Conservation (phyloP, 2,888 invertebrate genomes). For the Drosophila buzzatii region DNA sequence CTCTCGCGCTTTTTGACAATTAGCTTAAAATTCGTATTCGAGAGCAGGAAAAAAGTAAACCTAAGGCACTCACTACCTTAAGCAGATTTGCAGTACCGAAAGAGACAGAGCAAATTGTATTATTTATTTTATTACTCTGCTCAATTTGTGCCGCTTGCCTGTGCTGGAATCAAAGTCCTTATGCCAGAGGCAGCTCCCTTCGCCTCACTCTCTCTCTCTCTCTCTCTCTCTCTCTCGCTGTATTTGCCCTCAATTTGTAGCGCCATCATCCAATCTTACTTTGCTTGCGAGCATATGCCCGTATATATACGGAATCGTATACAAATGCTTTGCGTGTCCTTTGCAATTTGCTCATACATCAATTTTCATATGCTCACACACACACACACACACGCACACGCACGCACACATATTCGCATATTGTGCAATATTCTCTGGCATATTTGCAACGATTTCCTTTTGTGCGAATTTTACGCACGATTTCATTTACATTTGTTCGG, state of each 20-base stretch:
- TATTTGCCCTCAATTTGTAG: conserved; percentile 42
- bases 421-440: conserved; percentile 59
- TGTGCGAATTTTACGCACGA: conserved; percentile 77
- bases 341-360: conserved; percentile 75
- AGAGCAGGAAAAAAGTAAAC: conserved; percentile 3
- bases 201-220: not conserved
- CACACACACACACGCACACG: conserved; percentile 8
- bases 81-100: conserved; percentile 15
- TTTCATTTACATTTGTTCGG: conserved; percentile 74
- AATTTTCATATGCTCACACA: conserved; percentile 67
- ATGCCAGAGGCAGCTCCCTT: conserved; percentile 14
- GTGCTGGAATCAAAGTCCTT: conserved; percentile 66
- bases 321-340: conserved; percentile 70
- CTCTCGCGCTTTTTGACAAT: conserved; percentile 42
- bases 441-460: conserved; percentile 66
- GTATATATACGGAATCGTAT: conserved; percentile 16
- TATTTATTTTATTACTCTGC: conserved; percentile 63
- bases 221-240: not conserved
- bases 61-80: conserved; percentile 8
- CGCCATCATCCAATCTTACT: conserved; percentile 50
- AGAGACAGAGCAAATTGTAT: conserved; percentile 53
- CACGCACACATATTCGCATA: conserved; percentile 13
- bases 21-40: conserved; percentile 43
- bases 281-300: conserved; percentile 25
- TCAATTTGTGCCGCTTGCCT: conserved; percentile 59